A percentile compares a stretch with the other conserved stretches of the same genome.
These are phyloP conservation scores for Acronicta psi DNA, from an alignment of 2,888 invertebrate species.

Conservation along the genomic window DNA sequence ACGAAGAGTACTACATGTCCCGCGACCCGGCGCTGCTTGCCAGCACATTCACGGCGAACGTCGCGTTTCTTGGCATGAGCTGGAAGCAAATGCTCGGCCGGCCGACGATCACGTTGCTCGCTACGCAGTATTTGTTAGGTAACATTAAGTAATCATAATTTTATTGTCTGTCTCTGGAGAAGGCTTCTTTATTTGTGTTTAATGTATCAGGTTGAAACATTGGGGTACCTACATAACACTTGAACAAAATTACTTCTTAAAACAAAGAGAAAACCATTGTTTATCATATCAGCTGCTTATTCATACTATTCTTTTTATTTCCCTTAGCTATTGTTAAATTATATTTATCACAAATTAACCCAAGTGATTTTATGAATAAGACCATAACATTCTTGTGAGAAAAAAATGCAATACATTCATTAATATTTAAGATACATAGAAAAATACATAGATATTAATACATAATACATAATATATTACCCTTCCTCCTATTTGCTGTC, in stretches of 20 bases:
- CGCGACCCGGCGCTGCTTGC: slow-evolving; percentile 98
- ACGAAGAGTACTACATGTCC: slow-evolving; percentile 98
- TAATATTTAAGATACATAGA: slow-evolving; percentile 3
- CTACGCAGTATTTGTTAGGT: slow-evolving; percentile 95
- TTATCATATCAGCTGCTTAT: no score
- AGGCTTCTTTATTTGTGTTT: slow-evolving; percentile 21
- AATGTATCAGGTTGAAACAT: slow-evolving; percentile 2
- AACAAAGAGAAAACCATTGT: neutral
- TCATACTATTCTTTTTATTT: neutral
- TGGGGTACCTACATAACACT: neutral
- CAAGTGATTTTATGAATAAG: no score
- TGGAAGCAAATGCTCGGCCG: slow-evolving; percentile 99
- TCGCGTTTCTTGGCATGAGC: slow-evolving; percentile 98
- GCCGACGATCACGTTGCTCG: slow-evolving; percentile 97
- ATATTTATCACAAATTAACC: neutral
- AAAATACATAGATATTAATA: no score
- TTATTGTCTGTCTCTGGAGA: slow-evolving; percentile 19
- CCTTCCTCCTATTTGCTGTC: no score
- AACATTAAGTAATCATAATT: slow-evolving; percentile 73
- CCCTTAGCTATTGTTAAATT: neutral
- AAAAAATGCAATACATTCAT: slow-evolving; percentile 15
- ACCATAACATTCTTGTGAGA: neutral
- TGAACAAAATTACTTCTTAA: neutral
- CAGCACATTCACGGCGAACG: slow-evolving; percentile 97
- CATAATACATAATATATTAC: no score